Evolutionary conservation across 2,797 vertebrate species (phyloP).

Genomic region (Nannoperca australis): DNA sequence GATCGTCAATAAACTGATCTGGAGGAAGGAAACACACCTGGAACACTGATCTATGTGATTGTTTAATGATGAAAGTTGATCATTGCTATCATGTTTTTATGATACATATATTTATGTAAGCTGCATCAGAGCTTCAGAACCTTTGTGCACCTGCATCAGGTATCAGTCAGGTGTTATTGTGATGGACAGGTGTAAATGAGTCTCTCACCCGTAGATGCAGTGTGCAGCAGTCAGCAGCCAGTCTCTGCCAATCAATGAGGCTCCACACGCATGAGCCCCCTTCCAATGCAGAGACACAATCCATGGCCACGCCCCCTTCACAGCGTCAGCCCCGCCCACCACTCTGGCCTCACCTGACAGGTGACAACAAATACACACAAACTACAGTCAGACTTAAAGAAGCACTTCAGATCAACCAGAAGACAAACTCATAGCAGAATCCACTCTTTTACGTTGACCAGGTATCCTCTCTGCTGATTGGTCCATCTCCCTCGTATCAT

Average conservation of each 20-base stretch:
- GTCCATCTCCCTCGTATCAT: rapidly evolving
- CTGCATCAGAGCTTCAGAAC: too few relatives aligned
- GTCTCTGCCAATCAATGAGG: constrained; percentile 85
- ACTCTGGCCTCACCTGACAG: constrained; percentile 77
- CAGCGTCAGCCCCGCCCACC: constrained; percentile 87
- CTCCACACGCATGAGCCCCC: constrained; percentile 85
- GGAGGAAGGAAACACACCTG: too few relatives aligned
- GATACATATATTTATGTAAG: too few relatives aligned
- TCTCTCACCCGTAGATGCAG: constrained; percentile 91
- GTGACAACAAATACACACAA: background rate
- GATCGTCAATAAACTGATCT: too few relatives aligned
- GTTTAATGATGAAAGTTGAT: too few relatives aligned
- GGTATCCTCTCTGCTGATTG: constrained; percentile 33
- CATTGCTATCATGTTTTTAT: too few relatives aligned
- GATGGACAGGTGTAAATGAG: too few relatives aligned
- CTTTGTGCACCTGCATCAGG: too few relatives aligned
- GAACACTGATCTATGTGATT: too few relatives aligned
- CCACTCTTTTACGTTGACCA: constrained; percentile 34
- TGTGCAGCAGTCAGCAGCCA: constrained; percentile 96
- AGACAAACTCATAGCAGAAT: background rate
- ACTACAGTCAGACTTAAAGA: background rate
- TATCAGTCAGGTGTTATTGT: too few relatives aligned
- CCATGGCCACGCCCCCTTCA: constrained; percentile 93
- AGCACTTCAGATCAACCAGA: background rate
- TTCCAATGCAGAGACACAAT: constrained; percentile 86